A percentile compares a stretch with the other conserved stretches of the same genome.
phyloP scores from a whole-genome alignment of 2,888 invertebrate species.

The Lasioglossum lativentre region DNA sequence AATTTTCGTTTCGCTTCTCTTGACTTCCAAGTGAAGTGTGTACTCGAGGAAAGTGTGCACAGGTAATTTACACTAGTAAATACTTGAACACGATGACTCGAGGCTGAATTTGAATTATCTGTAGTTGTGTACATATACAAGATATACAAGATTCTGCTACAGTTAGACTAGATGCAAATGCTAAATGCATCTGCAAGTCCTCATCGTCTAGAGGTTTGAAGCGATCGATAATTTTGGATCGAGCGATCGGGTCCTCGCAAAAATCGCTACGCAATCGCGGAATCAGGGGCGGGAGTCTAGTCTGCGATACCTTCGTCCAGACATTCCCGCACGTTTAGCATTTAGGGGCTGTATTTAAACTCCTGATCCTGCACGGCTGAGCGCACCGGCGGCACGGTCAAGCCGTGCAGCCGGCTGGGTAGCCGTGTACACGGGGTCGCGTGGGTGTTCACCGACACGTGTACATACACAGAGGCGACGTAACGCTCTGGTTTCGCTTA shows the following conservation, averaged over 20 bases:
- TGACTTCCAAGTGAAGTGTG: not conserved
- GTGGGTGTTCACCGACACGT: conserved; percentile 67
- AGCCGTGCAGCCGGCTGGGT: conserved; percentile 45
- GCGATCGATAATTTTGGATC: not conserved
- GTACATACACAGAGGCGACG: conserved; percentile 62
- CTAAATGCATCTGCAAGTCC: too few species aligned
- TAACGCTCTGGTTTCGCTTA: conserved; percentile 78
- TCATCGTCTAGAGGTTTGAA: not conserved
- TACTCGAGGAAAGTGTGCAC: not conserved
- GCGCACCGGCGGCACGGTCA: conserved; percentile 41
- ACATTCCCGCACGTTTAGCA: conserved; percentile 40
- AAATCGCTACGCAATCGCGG: not conserved
- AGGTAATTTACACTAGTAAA: not conserved
- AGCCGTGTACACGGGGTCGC: conserved; percentile 42
- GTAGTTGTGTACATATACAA: too few species aligned
- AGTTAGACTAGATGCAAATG: too few species aligned
- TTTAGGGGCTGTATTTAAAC: conserved; percentile 55
- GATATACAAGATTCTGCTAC: too few species aligned
- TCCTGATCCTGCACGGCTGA: conserved; percentile 51
- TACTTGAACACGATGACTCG: not conserved
- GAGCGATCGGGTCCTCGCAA: not conserved
- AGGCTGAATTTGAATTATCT: not conserved
- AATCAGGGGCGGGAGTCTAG: not conserved
- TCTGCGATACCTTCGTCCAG: conserved; percentile 16
- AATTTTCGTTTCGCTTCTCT: not conserved